These are phyloP conservation scores for Cepaea hortensis DNA, from an alignment of 2,888 invertebrate species.

Conservation along the genomic window DNA sequence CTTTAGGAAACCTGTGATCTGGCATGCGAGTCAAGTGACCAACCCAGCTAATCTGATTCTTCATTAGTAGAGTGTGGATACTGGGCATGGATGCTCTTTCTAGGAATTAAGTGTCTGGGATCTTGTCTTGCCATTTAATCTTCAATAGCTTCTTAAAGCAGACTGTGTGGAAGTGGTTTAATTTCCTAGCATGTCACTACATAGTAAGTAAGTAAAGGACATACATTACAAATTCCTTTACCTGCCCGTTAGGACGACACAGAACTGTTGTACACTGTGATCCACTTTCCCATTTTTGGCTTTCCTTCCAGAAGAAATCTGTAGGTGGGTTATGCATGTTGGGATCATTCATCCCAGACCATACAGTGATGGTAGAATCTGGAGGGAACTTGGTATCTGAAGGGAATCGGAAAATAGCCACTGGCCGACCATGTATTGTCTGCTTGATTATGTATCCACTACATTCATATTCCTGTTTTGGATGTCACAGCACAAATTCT, in stretches of 20 bases:
- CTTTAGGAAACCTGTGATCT: too few species aligned
- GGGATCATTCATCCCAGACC: slow-evolving; percentile 71
- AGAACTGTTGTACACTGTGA: slow-evolving; percentile 75
- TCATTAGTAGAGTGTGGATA: too few species aligned
- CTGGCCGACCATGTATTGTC: slow-evolving; percentile 75
- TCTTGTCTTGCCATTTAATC: too few species aligned
- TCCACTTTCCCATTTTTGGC: slow-evolving; percentile 75
- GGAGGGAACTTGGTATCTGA: slow-evolving; percentile 69
- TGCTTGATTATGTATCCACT: slow-evolving; percentile 75
- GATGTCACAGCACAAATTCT: background rate
- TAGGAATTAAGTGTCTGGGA: too few species aligned
- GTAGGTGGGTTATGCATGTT: slow-evolving; percentile 73
- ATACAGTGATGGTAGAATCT: slow-evolving; percentile 72
- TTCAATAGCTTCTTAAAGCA: too few species aligned
- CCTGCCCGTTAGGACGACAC: slow-evolving; percentile 75
- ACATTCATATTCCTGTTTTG: slow-evolving; percentile 72
- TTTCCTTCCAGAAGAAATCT: slow-evolving; percentile 75
- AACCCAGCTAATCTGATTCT: too few species aligned
- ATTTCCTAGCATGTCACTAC: too few species aligned
- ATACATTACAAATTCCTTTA: background rate
- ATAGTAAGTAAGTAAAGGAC: too few species aligned
- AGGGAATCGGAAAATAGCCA: slow-evolving; percentile 75
- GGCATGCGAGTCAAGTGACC: too few species aligned
- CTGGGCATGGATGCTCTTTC: too few species aligned
- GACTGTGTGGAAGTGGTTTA: too few species aligned